These are phyloP conservation scores for Thyatira batis DNA, from an alignment of 2,888 invertebrate species.

Conservation along the genomic window DNA sequence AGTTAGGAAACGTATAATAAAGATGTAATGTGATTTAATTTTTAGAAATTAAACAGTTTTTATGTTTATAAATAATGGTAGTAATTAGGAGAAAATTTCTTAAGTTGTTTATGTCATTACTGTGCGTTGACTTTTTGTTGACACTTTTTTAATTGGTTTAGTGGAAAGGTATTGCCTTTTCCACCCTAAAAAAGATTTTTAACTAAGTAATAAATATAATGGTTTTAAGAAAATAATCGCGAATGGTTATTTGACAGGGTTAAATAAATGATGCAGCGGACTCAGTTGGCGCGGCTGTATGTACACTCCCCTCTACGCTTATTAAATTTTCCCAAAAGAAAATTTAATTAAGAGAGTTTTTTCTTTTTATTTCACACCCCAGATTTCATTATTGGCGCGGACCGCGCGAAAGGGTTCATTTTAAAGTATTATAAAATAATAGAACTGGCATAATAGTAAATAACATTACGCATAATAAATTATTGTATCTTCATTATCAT, in stretches of 20 bases:
- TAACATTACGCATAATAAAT: too few species aligned
- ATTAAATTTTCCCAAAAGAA: conserved; percentile 80
- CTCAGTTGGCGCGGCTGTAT: conserved; percentile 9
- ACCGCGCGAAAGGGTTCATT: conserved; percentile 73
- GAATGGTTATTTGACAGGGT: background rate
- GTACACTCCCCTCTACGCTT: conserved; percentile 57
- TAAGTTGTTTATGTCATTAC: too few species aligned
- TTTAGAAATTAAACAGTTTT: too few species aligned
- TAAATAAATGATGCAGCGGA: background rate
- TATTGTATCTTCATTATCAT: too few species aligned
- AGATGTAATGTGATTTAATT: background rate
- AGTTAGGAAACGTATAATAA: background rate
- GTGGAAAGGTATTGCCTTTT: too few species aligned
- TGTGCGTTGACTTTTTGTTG: too few species aligned
- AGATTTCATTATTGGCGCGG: conserved; percentile 78
- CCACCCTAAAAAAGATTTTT: too few species aligned
- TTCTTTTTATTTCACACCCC: conserved; percentile 81
- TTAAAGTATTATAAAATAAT: conserved; percentile 36
- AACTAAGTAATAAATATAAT: too few species aligned
- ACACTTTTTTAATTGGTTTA: too few species aligned
- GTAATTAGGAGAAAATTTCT: too few species aligned
- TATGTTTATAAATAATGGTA: too few species aligned
- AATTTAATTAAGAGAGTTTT: conserved; percentile 81
- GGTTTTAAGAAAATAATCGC: background rate
- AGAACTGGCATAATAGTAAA: conserved; percentile 33